Evolutionary conservation across 2,113 vertebrate species (phyloP), one percentile per base, ranked within the genome.

Genomic region (Ursus arctos): DNA sequence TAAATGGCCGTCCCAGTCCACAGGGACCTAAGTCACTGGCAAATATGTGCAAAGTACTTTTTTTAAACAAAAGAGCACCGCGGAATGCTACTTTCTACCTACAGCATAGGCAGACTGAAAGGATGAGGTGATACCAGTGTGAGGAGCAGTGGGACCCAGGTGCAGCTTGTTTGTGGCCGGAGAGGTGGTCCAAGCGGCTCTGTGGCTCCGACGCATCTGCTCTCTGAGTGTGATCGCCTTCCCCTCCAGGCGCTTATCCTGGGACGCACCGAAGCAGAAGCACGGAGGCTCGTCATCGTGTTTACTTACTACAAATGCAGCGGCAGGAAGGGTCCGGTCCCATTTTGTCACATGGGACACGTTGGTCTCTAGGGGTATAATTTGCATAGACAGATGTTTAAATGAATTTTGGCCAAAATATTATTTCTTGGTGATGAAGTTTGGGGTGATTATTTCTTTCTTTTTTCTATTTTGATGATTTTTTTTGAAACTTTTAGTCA

Each of bases 101-200:
- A 0, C 0, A 4, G 18, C 6, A 6, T 4, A 3, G 0, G 21
- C 31, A n/a, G 33, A 7, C 0, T 2, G 10, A 47, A 40, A 40
- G 61, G 6, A 6, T 0, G 0, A 43, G 0, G 36, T 2, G 7
- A 31, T 1, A 1, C 7, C 7, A 1, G 47, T 6, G 13, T 4
- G 61, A 2, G 1, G 6, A 3, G 10, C 19, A 9, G 4, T 8
- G 33, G 71, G 31, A 10, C n/a, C 53, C 43, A 1, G 61, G 7
- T 2, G 4, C 2, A 2, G 24, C 16, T n/a, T 5, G 19, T 19
- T 0, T 21, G 31, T 0, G 9, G 63, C 55, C 15, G 22, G 28
- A 10, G 7, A 18, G 2, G 8, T 1, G 28, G 28, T 4, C 18
- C 15, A 14, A 4, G 28, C 4, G 9, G 15, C 16, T 2, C 1